Evolutionary conservation across 2,888 invertebrate genomes (phyloP), one percentile per base, ranked within the genome.

Genomic region (Apotomis turbidana): DNA sequence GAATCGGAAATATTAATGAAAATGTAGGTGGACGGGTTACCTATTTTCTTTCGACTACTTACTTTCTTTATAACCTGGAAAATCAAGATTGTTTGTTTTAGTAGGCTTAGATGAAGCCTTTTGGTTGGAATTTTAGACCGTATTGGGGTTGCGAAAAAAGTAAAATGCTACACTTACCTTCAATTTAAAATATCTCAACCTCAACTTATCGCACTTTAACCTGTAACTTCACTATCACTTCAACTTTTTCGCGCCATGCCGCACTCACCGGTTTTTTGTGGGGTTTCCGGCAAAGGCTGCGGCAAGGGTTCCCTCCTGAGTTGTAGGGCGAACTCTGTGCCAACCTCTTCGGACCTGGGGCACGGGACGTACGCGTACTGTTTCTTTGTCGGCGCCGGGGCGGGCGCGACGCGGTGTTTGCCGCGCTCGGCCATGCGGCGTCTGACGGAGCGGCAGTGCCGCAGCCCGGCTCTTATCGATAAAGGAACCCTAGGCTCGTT

Each of bases 381-480:
- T 80, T 89, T 90, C 76, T 91, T 92, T 74, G 89, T 87, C 83
- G 84, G 88, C 87, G 88, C 90, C 88, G 90, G 90, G 72, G 86
- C 83, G 81, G 93, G 93, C 91, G 92, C 93, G 89, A 93, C 93
- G 87, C 93, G 93, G 78, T 93, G 82, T 83, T 85, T 91, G 81
- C 88, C 87, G 84, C 93, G 93, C 82, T 93, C 93, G 87, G 92
- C 93, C 93, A 93, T 93, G 85, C 93, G 91, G 89, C 92, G 88
- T 89, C 87, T 90, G 91, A 86, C 92, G 88, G 79, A 73, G 63
- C 80, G 81, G 78, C 77, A 69, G 79, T 80, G 83, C 84, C 84
- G 84, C 85, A 82, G 72, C 82, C 79, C 67, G 58, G 62, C 70
- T 70, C 70, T 70, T 70, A 64, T 64, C 44, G 64, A 70, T 70